Base-by-base conservation (phyloP, 2,888 invertebrate species). In the Junonia oenone region DNA sequence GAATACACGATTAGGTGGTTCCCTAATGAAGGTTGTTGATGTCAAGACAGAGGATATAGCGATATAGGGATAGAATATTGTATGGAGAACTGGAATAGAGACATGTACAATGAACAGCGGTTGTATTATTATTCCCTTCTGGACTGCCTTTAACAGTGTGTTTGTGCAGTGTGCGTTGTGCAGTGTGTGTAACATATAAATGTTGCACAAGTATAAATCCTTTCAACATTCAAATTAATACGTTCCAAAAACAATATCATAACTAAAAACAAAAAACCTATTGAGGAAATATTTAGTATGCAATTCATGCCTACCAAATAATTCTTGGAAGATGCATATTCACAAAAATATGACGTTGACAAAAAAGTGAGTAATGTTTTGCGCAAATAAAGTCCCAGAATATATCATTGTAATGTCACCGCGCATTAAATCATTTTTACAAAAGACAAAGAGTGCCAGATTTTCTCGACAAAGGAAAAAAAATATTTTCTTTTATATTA, bases 311-410 rank as follows among this genome's bases (percentile, higher is more conserved):
- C 19, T 49, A 22, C 22, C 9, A 45, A 45, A 37, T 50, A 9
- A 35, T 55, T 55, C 55, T 38, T 4, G 29, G 55, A 55, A 55
- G 35, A 15, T 33, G 47, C 15, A 22, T 13, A 50, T 38, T 13
- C 11, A 35, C 33, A 35, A 27, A 54, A 55, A 35, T n/a, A 45
- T 58, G 37, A 51, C 46, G 46, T 31, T 46, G 31, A 51, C 45
- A 48, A 47, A 55, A 29, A 53, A 47, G 46, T 35, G 46, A 58
- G 19, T 49, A 46, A 57, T 38, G 47, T 47, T 31, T 40, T 58
- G 45, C 51, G 51, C 43, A 43, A 37, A 51, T 45, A 31, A 38
- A 33, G 31, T 48, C 38, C n/a, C 53, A 40, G 47, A 40, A 46
- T 50, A n/a, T n/a, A n/a, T n/a, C n/a, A n/a, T 40, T 14, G 19